Base-by-base conservation (phyloP, 2,888 invertebrate species). In the Lasioglossum villosulum region DNA sequence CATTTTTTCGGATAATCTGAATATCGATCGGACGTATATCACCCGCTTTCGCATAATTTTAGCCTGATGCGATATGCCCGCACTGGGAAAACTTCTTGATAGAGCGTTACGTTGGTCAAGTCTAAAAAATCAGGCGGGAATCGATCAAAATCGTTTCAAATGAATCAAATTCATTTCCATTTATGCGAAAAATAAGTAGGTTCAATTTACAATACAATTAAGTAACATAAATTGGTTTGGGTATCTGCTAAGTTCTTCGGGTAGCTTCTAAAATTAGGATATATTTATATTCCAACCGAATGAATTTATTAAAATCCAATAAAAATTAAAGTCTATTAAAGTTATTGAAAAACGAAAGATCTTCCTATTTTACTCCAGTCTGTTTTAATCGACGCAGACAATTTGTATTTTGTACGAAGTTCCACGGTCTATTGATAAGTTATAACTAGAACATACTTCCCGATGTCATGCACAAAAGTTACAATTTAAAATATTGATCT, bases 11-110 rank as follows among this genome's bases (percentile, higher is more conserved):
- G 76, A 81, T 86, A 86, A 89, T 89, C 86, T 89, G 86, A 83
- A 88, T 89, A 89, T 89, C 86, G 89, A 89, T 88, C 81, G 70
- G 56, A 6, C 37, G 73, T 76, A 45, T 83, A 85, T 82, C 75
- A 84, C 80, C 88, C 83, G 82, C 37, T 80, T 81, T 63, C 75
- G 80, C 66, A 82, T 88, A 84, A 84, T 84, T 80, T 74, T 45
- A 74, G 19, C 80, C n/a, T 45, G 23, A 12, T 8, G 70, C 37
- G 12, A 71, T 75, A 27, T 70, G 75, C 78, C 74, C 80, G 76
- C 74, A 63, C 70, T 34, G 70, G 66, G 63, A 45, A 76, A 45
- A 72, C 78, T 27, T 30, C 42, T 34, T 59, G 27, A 59, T 16
- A 30, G 27, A 30, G 30, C 16, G 23, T n/a, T 56, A 12, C n/a